A percentile compares a stretch with the other conserved stretches of the same genome.
These are phyloP conservation scores for Macroteleia sp. DNA, from an alignment of 2,888 invertebrate species.

Conservation along the genomic window DNA sequence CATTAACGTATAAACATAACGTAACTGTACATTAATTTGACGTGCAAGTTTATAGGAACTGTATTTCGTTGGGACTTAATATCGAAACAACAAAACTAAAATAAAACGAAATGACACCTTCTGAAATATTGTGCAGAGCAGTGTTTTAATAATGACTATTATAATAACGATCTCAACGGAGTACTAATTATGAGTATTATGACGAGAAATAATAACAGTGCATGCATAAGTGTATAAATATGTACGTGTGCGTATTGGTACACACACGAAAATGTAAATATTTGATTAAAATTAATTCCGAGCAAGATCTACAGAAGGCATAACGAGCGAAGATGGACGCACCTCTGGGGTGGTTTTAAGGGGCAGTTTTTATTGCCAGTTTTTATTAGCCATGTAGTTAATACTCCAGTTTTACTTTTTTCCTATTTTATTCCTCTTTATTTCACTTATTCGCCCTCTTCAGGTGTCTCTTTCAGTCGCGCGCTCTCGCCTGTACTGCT, in stretches of 20 bases:
- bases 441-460: slow-evolving; percentile 56
- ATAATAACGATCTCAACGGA: slow-evolving; percentile 53
- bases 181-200: slow-evolving; percentile 56
- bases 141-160: slow-evolving; percentile 48
- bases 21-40: slow-evolving; percentile 42
- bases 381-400: slow-evolving; percentile 83
- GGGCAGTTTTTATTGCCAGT: slow-evolving; percentile 83
- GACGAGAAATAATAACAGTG: slow-evolving; percentile 52
- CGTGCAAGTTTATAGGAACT: slow-evolving; percentile 23
- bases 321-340: slow-evolving; percentile 62
- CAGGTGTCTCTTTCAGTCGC: slow-evolving; percentile 39
- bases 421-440: slow-evolving; percentile 62
- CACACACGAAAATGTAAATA: slow-evolving; percentile 72
- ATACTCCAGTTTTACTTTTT: slow-evolving; percentile 71
- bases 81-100: slow-evolving; percentile 16
- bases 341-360: slow-evolving; percentile 78
- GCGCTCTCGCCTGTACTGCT: slow-evolving; percentile 43
- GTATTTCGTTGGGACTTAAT: slow-evolving; percentile 35
- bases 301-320: slow-evolving; percentile 74
- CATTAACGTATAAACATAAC: slow-evolving; percentile 23
- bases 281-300: slow-evolving; percentile 83
- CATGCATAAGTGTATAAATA: background rate
- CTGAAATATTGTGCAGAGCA: slow-evolving; percentile 33
- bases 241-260: background rate
- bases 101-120: slow-evolving; percentile 33